Base-by-base conservation (phyloP, 2,797 vertebrate species). In the Falco naumanni region DNA sequence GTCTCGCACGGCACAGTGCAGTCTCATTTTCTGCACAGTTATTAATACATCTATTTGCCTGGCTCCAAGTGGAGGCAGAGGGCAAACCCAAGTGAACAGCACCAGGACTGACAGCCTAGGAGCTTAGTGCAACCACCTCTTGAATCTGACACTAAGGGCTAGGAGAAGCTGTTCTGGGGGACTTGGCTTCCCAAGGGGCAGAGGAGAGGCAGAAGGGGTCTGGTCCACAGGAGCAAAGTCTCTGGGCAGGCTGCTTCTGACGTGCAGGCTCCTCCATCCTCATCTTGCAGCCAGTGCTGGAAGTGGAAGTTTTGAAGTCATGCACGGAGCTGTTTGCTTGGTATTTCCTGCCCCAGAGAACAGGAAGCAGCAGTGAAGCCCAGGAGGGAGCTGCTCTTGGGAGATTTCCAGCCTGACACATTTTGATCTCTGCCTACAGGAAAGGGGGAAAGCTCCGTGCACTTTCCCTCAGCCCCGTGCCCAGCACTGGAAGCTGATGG, bases 271-370 rank as follows among this genome's bases (percentile, higher is more conserved):
- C n/a, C 83, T 86, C 77, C 53, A 33, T 71, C 84, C 81, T 85
- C 63, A 9, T 63, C 61, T 47, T 51, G 41, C 60, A 87, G 90
- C 71, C 16, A 1, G 39, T 0, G 0, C 94, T 96, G 88, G 78
- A 93, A 95, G 78, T 87, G 92, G 93, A 96, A 96, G 96, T 85
- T 97, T 93, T 95, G 92, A 96, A 94, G 84, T 91, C 84, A 84
- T 76, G 69, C 94, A 86, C 2, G 3, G 79, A 91, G 87, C 93
- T 89, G 81, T 89, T 97, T 91, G 87, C 96, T 95, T 96, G 94
- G 96, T 96, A 97, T 97, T 97, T 97, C 96, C 96, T 97, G 96
- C 72, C 79, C 72, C 68, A 21, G 20, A 78, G 93, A 97, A 94
- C 95, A 96, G 96, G 96, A 97, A 97, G 84, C 87, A 54, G 89